Conservation (phyloP, 2,888 invertebrate species). For the Eristalis intricaria region DNA sequence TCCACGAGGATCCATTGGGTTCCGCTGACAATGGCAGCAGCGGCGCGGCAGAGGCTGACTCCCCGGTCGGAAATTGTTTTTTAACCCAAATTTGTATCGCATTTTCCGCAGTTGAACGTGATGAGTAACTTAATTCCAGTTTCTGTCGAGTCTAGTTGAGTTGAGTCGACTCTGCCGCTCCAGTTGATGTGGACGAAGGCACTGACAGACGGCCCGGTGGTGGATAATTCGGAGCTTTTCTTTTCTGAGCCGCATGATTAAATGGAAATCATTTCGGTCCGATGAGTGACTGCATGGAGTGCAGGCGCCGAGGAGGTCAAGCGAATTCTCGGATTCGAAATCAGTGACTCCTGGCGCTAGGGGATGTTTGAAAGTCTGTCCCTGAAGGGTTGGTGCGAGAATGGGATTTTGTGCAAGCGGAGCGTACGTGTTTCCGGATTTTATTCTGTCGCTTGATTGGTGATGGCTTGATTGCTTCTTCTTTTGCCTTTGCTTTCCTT, state of each 20-base stretch:
- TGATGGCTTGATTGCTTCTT: too few species aligned
- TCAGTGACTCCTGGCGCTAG: not conserved
- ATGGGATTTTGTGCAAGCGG: too few species aligned
- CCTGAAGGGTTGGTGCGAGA: too few species aligned
- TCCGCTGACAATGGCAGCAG: slow-evolving; percentile 37
- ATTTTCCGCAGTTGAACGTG: slow-evolving; percentile 37
- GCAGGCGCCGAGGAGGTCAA: not conserved
- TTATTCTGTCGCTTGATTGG: too few species aligned
- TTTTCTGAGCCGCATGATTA: not conserved
- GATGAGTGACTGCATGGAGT: not conserved
- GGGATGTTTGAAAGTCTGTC: too few species aligned
- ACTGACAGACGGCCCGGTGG: not conserved
- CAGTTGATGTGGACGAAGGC: not conserved
- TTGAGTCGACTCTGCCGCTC: not conserved
- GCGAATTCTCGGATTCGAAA: not conserved
- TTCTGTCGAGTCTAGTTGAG: not conserved
- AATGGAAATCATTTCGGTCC: slow-evolving; percentile 1
- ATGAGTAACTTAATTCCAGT: slow-evolving; percentile 8
- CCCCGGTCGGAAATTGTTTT: slow-evolving; percentile 42
- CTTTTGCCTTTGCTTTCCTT: too few species aligned
- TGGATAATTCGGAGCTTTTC: not conserved
- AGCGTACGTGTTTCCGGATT: not conserved
- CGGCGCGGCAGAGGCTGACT: not conserved
- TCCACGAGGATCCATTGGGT: slow-evolving; percentile 32
- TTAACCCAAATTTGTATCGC: slow-evolving; percentile 40